Conservation (phyloP, 2,797 vertebrate species). For the Scomberomorus guttatus region DNA sequence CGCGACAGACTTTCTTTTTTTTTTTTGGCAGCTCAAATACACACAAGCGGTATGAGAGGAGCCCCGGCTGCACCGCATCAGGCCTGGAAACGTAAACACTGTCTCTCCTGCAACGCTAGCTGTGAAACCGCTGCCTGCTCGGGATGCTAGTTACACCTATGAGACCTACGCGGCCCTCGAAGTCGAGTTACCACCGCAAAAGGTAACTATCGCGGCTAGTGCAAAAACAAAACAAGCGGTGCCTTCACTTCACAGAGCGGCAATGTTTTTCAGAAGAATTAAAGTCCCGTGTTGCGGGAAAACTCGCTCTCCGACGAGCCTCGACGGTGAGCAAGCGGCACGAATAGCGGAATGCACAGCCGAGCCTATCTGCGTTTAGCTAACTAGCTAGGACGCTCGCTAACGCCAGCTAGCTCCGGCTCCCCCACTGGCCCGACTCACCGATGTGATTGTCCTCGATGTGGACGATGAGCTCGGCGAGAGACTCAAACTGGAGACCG, state of each 20-base stretch:
- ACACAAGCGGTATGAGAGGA: background rate
- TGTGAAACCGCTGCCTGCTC: slow-evolving; percentile 65
- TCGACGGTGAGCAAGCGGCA: slow-evolving; percentile 45
- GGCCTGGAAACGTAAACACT: slow-evolving; percentile 67
- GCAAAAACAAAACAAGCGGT: background rate
- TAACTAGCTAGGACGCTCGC: slow-evolving; percentile 69
- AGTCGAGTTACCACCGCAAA: slow-evolving; percentile 49
- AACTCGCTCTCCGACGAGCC: slow-evolving; percentile 11
- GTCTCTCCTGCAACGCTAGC: slow-evolving; percentile 54
- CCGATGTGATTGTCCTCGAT: slow-evolving; percentile 99
- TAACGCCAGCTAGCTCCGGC: slow-evolving; percentile 58
- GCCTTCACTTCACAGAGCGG: no score
- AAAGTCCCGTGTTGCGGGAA: background rate
- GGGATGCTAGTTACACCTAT: slow-evolving; percentile 76
- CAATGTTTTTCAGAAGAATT: fast-evolving
- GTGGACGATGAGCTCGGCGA: slow-evolving; percentile 97
- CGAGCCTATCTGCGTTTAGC: slow-evolving; percentile 45
- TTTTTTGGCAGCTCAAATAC: background rate
- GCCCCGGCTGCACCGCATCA: slow-evolving; percentile 49
- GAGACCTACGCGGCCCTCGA: slow-evolving; percentile 69
- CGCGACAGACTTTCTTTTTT: slow-evolving; percentile 16
- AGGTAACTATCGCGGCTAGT: background rate
- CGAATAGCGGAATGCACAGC: slow-evolving; percentile 74
- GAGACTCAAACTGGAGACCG: slow-evolving; percentile 95
- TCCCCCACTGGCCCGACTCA: slow-evolving; percentile 83